These are phyloP conservation scores for Dicranocentrus wangi DNA, from an alignment of 2,888 invertebrate species.

Conservation along the genomic window DNA sequence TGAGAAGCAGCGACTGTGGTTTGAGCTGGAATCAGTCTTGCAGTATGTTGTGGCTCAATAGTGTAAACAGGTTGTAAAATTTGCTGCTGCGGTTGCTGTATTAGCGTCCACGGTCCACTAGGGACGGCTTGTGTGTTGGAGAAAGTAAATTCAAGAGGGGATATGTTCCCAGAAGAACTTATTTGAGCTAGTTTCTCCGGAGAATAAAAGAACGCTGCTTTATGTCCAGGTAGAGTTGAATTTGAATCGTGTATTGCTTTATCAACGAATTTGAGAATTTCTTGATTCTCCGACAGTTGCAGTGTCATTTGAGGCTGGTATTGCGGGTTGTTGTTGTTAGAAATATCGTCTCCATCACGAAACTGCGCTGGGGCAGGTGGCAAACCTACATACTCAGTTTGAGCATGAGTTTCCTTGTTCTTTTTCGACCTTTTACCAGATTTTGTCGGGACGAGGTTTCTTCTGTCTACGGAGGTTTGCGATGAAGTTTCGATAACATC, in stretches of 20 bases:
- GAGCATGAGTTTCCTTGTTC: background rate
- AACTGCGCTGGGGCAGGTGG: conserved; percentile 54
- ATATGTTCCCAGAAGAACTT: conserved; percentile 40
- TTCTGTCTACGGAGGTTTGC: conserved; percentile 11
- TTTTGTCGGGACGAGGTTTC: conserved; percentile 12
- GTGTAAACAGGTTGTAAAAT: conserved; percentile 26
- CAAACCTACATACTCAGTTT: background rate
- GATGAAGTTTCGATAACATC: conserved; percentile 8
- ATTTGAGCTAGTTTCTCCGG: conserved; percentile 56
- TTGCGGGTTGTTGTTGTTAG: conserved; percentile 8
- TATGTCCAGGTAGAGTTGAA: conserved; percentile 4
- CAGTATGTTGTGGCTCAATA: conserved; percentile 23
- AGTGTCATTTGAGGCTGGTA: background rate
- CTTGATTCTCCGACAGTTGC: conserved; percentile 23
- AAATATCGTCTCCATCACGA: conserved; percentile 19
- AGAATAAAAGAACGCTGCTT: conserved; percentile 51
- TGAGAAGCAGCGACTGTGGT: background rate
- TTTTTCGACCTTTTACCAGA: conserved; percentile 18
- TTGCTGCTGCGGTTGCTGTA: conserved; percentile 32
- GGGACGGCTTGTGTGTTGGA: background rate
- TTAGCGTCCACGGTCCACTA: conserved; percentile 27
- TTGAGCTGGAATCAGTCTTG: conserved; percentile 19
- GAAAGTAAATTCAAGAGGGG: conserved; percentile 21
- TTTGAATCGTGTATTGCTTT: conserved; percentile 21
- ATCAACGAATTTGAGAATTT: conserved; percentile 24